Evolutionary conservation across 1,140 invertebrate genomes (phyloP).

Genomic region (Galleria mellonella): DNA sequence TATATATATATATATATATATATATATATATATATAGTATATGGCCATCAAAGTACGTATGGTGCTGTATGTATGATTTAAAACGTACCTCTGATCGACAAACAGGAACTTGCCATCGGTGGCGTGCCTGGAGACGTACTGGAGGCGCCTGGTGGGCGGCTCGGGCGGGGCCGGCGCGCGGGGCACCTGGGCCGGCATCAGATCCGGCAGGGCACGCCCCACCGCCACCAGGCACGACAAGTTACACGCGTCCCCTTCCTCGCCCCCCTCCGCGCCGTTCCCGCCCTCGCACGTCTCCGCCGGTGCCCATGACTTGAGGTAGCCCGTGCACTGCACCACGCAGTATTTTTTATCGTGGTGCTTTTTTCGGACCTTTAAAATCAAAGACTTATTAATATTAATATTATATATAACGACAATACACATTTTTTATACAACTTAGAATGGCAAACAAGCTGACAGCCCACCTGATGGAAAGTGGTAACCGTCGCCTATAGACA

Average conservation of each 20-base stretch:
- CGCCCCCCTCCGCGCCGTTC: slow-evolving; percentile 66
- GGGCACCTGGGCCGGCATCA: slow-evolving; percentile 31
- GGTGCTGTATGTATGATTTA: too few species aligned
- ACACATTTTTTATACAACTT: too few species aligned
- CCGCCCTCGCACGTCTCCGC: slow-evolving; percentile 81
- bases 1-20: too few species aligned
- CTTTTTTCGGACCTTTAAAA: slow-evolving; percentile 29
- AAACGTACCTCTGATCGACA: slow-evolving; percentile 90
- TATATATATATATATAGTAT: too few species aligned
- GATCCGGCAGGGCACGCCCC: slow-evolving; percentile 80
- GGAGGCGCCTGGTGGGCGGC: slow-evolving; percentile 74
- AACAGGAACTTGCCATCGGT: slow-evolving; percentile 97
- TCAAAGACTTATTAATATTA: too few species aligned
- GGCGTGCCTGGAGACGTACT: slow-evolving; percentile 90
- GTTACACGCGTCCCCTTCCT: slow-evolving; percentile 84
- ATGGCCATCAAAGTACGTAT: too few species aligned
- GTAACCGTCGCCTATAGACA: too few species aligned
- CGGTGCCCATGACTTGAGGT: slow-evolving; percentile 93
- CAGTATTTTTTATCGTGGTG: slow-evolving; percentile 55
- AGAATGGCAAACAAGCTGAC: too few species aligned
- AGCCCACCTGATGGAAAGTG: too few species aligned
- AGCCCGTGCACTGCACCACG: slow-evolving; percentile 76
- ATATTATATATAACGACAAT: too few species aligned
- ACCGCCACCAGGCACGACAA: slow-evolving; percentile 91
- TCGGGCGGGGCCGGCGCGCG: slow-evolving; percentile 12